These are phyloP conservation scores for Sussaba pulchella DNA, from an alignment of 2,888 invertebrate species.

Conservation along the genomic window DNA sequence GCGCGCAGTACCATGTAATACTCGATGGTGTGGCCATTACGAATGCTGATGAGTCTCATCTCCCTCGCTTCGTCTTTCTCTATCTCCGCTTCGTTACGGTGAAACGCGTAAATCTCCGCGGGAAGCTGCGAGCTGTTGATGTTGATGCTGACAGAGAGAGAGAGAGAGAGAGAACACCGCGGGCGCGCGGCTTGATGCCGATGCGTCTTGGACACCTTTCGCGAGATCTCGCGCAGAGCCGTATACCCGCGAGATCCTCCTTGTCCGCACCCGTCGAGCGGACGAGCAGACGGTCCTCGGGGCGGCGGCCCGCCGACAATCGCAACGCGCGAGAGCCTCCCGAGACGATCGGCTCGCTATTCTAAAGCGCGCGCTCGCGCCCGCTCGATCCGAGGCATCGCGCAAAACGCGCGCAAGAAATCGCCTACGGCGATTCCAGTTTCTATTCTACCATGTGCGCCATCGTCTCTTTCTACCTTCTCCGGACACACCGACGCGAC, in stretches of 20 bases:
- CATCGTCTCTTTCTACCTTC: constrained; percentile 48
- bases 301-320: constrained; percentile 54
- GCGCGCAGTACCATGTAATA: constrained; percentile 39
- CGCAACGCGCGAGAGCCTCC: constrained; percentile 24
- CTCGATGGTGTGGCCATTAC: constrained; percentile 54
- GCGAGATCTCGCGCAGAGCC: constrained; percentile 38
- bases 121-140: constrained; percentile 47
- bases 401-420: constrained; percentile 66
- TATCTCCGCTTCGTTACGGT: constrained; percentile 74
- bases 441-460: constrained; percentile 37
- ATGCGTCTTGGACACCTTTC: constrained; percentile 43
- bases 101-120: constrained; percentile 75
- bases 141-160: constrained; percentile 31
- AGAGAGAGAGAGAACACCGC: no score
- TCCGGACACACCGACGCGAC: constrained; percentile 46
- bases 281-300: constrained; percentile 14
- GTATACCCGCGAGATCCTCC: constrained; percentile 14
- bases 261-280: constrained; percentile 28
- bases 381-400: constrained; percentile 40
- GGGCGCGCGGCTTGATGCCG: constrained; percentile 5
- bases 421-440: constrained; percentile 67
- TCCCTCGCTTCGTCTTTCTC: constrained; percentile 34
- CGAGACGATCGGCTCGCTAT: constrained; percentile 56
- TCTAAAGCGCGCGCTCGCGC: constrained; percentile 44
- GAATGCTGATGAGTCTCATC: constrained; percentile 67